A percentile compares a stretch with the other conserved stretches of the same genome.
phyloP scores from a whole-genome alignment of 2,888 invertebrate genomes.

The Holacanthella duospinosa region DNA sequence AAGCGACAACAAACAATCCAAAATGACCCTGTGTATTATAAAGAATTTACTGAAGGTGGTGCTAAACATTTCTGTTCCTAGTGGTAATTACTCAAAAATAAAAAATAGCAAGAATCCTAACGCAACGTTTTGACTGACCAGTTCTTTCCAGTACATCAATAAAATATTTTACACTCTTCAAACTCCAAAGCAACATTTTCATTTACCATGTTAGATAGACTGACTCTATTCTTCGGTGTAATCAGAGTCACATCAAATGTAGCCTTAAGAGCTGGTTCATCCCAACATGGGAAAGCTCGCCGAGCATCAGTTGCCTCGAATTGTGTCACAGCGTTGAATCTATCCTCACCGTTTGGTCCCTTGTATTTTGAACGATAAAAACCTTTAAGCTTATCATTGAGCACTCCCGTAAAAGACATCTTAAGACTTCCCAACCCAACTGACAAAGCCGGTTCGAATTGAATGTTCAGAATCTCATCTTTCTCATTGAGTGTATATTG shows the following conservation, averaged over 20 bases:
- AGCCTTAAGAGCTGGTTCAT: slow-evolving; percentile 92
- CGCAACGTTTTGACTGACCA: too few species aligned
- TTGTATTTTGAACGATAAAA: slow-evolving; percentile 80
- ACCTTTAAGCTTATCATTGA: slow-evolving; percentile 88
- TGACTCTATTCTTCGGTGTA: slow-evolving; percentile 69
- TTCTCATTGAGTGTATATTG: slow-evolving; percentile 18
- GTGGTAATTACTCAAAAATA: too few species aligned
- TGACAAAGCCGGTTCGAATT: slow-evolving; percentile 22
- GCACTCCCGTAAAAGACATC: slow-evolving; percentile 68
- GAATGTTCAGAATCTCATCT: slow-evolving; percentile 23
- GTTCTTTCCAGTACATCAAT: too few species aligned
- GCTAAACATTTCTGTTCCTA: too few species aligned
- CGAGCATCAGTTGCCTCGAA: slow-evolving; percentile 85
- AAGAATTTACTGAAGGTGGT: too few species aligned
- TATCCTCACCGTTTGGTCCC: slow-evolving; percentile 57
- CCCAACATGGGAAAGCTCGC: slow-evolving; percentile 93
- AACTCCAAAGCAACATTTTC: background rate
- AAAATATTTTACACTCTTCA: too few species aligned
- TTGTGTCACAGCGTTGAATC: slow-evolving; percentile 79
- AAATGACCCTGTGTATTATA: too few species aligned
- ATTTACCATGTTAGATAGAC: slow-evolving; percentile 80
- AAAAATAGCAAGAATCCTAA: too few species aligned
- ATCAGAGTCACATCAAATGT: slow-evolving; percentile 83
- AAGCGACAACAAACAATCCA: too few species aligned
- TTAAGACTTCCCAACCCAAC: slow-evolving; percentile 43